Evolutionary conservation across 1,140 invertebrate species (phyloP).

Genomic region (Drosophila rhopaloa): DNA sequence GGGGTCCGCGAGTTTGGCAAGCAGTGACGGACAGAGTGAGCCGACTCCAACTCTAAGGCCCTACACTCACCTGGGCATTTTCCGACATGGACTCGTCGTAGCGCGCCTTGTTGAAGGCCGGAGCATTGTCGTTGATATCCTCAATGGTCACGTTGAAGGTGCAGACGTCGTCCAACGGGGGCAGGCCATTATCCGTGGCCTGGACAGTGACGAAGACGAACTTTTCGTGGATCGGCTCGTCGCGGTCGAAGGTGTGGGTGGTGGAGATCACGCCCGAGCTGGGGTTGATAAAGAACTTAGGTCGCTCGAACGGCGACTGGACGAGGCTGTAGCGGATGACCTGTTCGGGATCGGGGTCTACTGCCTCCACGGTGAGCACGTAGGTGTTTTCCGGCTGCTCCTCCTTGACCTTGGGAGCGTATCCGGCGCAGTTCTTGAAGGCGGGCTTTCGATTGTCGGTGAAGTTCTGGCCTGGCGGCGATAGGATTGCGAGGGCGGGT

Average conservation of each 20-base stretch:
- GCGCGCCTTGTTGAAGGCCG: constrained; percentile 93
- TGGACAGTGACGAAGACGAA: constrained; percentile 89
- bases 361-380: constrained; percentile 88
- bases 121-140: constrained; percentile 95
- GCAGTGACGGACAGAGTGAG: constrained; percentile 3
- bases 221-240: constrained; percentile 94
- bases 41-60: background rate
- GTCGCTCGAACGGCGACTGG: constrained; percentile 89
- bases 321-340: constrained; percentile 93
- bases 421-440: constrained; percentile 88
- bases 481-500: constrained; percentile 42
- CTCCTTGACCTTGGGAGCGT: constrained; percentile 88
- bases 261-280: constrained; percentile 91
- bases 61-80: constrained; percentile 70
- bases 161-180: constrained; percentile 93
- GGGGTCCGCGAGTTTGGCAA: constrained; percentile 70
- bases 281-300: constrained; percentile 92
- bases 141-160: constrained; percentile 94
- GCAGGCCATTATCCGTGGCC: constrained; percentile 94
- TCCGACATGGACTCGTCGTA: constrained; percentile 84
- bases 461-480: constrained; percentile 31
- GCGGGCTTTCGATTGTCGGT: constrained; percentile 89
- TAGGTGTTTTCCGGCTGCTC: constrained; percentile 86
- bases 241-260: constrained; percentile 91
- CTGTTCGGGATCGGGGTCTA: constrained; percentile 90